Base-by-base conservation (phyloP, 2,113 vertebrate genomes). In the Apistogramma diplotaenia region DNA sequence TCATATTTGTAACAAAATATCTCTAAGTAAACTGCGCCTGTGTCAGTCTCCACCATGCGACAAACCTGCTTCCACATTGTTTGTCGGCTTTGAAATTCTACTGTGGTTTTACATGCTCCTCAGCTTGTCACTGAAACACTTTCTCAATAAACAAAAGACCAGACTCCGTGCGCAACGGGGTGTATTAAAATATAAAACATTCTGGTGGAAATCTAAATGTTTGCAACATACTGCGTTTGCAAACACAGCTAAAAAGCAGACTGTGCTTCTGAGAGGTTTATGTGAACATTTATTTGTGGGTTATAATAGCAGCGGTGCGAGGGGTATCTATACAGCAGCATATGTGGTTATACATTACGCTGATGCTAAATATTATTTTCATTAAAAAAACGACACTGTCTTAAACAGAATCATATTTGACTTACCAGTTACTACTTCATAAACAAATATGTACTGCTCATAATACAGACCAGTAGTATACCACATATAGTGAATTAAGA, bases 81-180 rank as follows among this genome's bases (percentile, higher is more conserved):
- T 79, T 71, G 67, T 57, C 40, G 4, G 65, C 65, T 70, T 70
- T 51, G 65, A 70, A 70, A 70, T 70, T 70, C 15, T 59, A 4
- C 43, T 55, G 37, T 27, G 33, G 56, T 65, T 53, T 53, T 27
- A 40, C 15, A 35, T 23, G 43, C 51, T 49, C 51, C 55, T 56
- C 40, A n/a, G 53, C n/a, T 74, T 37, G 59, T 56, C 56, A 58
- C 56, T 43, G 62, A 72, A 65, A 73, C 46, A 58, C 27, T 70
- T 71, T n/a, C 6, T 3, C 40, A 35, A 67, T 29, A 70, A 78
- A 85, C 37, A 79, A 76, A 82, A 83, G 57, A 74, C 25, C 55
- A 75, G 37, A 67, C 19, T 55, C 23, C 1, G 37, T 51, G 60
- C 71, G 54, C 60, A 53, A 49, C 57, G 27, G 6, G 8, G 15